phyloP scores from a whole-genome alignment of 2,888 invertebrate species.

The Tetragnatha montana region DNA sequence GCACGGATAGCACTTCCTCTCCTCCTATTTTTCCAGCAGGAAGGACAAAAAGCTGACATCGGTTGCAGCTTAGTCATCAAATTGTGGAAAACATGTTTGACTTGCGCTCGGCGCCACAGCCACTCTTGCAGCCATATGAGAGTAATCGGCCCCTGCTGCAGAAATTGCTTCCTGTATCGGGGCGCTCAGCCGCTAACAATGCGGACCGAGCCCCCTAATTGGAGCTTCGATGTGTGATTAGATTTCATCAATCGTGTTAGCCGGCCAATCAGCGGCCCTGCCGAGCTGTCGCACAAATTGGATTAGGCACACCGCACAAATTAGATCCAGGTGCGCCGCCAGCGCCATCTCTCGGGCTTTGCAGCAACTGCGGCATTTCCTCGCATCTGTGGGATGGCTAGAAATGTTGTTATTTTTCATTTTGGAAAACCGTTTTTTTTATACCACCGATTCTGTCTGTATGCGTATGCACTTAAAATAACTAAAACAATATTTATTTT shows the following conservation, averaged over 20 bases:
- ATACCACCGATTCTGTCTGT: too few species aligned
- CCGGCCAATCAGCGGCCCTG: slow-evolving; percentile 68
- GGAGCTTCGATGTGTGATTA: slow-evolving; percentile 70
- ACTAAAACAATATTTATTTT: too few species aligned
- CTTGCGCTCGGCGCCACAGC: slow-evolving; percentile 69
- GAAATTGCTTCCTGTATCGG: slow-evolving; percentile 70
- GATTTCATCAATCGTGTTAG: slow-evolving; percentile 71
- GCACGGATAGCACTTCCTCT: slow-evolving; percentile 25
- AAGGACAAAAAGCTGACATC: slow-evolving; percentile 70
- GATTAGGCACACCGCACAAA: slow-evolving; percentile 70
- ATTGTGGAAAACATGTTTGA: slow-evolving; percentile 70
- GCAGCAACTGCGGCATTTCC: neutral
- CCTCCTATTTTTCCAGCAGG: slow-evolving; percentile 68
- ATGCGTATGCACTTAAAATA: too few species aligned
- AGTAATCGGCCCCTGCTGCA: slow-evolving; percentile 64
- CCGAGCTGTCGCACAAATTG: slow-evolving; percentile 67
- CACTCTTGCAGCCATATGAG: slow-evolving; percentile 71
- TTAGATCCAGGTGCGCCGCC: slow-evolving; percentile 43
- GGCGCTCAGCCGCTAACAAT: slow-evolving; percentile 70
- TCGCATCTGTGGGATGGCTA: neutral
- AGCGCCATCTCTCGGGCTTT: neutral
- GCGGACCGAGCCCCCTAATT: slow-evolving; percentile 54
- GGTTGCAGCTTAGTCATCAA: slow-evolving; percentile 70
- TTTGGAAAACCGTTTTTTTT: neutral
- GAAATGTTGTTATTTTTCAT: neutral